phyloP scores from a whole-genome alignment of 2,113 vertebrate species.

The Xyrauchen texanus region DNA sequence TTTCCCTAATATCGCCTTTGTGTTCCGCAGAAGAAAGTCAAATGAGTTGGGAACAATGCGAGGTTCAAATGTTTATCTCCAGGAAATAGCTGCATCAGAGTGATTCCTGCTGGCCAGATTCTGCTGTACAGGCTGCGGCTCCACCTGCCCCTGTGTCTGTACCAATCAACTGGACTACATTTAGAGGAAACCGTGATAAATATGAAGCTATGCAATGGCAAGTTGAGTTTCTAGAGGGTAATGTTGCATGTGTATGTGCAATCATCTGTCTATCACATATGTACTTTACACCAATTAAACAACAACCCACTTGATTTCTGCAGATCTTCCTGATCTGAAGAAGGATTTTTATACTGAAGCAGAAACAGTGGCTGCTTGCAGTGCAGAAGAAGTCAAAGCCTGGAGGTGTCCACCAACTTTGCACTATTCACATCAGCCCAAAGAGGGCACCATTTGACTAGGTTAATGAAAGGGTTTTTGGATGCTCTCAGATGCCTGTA shows the following conservation, averaged over 20 bases:
- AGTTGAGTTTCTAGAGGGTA: conserved; percentile 70
- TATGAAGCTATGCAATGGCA: conserved; percentile 89
- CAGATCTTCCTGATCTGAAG: conserved; percentile 85
- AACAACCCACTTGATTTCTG: background rate
- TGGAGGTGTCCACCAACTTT: conserved; percentile 79
- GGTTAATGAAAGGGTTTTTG: background rate
- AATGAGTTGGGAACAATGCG: no score
- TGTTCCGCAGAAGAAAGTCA: no score
- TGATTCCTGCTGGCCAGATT: conserved; percentile 63
- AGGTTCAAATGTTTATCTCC: background rate
- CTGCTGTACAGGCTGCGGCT: conserved; percentile 43
- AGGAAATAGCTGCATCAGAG: conserved; percentile 13
- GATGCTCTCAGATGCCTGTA: background rate
- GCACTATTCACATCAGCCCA: background rate
- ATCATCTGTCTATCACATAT: no score
- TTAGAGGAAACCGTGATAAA: conserved; percentile 83
- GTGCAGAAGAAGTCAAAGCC: conserved; percentile 75
- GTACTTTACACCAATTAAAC: background rate
- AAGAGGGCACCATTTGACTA: conserved; percentile 15
- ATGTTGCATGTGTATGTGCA: no score
- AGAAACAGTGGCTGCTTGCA: conserved; percentile 74
- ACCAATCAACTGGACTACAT: conserved; percentile 81
- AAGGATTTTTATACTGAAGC: conserved; percentile 90
- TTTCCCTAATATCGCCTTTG: no score
- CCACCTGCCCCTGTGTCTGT: conserved; percentile 10